phyloP scores from a whole-genome alignment of 30 jellyfish, hydroid and myxozoan genomes.

The Clytia hemisphaerica region DNA sequence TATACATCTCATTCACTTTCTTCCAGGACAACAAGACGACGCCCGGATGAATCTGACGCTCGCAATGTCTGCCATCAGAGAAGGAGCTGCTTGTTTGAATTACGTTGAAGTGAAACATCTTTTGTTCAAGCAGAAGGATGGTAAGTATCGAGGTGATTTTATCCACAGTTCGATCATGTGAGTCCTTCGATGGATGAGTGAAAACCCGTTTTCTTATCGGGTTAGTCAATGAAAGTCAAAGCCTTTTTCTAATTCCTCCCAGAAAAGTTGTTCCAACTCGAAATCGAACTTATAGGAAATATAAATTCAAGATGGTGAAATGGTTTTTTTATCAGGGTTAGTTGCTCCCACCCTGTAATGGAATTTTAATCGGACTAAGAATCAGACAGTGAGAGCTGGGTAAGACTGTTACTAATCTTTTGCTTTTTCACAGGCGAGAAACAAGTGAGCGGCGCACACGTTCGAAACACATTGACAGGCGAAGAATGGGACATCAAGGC shows the following conservation, averaged over 20 bases:
- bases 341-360: too few relatives aligned
- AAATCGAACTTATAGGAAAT: too few relatives aligned
- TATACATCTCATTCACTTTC: background rate
- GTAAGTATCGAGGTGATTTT: background rate
- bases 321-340: too few relatives aligned
- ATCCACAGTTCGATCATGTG: background rate
- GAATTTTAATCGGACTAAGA: background rate
- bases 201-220: background rate
- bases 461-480: constrained; percentile 71
- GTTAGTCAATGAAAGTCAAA: background rate
- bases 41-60: constrained; percentile 82
- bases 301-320: too few relatives aligned
- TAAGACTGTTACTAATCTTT: background rate
- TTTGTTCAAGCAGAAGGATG: constrained; percentile 24
- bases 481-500: constrained; percentile 89
- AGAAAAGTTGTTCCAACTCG: too few relatives aligned
- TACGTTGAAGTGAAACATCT: constrained; percentile 83
- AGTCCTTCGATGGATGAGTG: background rate
- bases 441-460: constrained; percentile 78
- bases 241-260: background rate
- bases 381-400: too few relatives aligned
- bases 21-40: constrained; percentile 95
- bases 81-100: constrained; percentile 83
- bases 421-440: background rate
- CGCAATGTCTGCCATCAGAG: constrained; percentile 81